These are phyloP conservation scores for Heliconius nattereri DNA, from an alignment of 1,140 invertebrate genomes.

Conservation along the genomic window DNA sequence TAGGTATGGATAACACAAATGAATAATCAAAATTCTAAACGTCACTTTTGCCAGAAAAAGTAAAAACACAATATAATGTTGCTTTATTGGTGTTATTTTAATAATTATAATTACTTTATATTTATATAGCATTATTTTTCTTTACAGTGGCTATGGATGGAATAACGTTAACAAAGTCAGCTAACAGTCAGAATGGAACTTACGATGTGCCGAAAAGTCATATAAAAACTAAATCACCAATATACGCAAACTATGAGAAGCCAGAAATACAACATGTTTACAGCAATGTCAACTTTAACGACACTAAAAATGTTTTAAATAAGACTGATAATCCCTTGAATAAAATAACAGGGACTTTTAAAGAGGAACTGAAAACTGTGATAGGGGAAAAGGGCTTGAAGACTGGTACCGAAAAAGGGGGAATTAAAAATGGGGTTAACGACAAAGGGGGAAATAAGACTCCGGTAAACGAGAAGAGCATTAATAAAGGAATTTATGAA, in stretches of 20 bases:
- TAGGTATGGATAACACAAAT: no score
- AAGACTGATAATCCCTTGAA: conserved; percentile 60
- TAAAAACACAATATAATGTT: no score
- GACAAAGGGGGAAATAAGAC: conserved; percentile 24
- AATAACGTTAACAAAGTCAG: conserved; percentile 58
- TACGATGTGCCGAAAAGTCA: conserved; percentile 57
- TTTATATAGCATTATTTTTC: conserved; percentile 28
- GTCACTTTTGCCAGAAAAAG: no score
- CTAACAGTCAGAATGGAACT: conserved; percentile 50
- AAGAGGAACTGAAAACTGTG: conserved; percentile 64
- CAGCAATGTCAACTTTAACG: conserved; percentile 65
- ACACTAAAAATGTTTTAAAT: conserved; percentile 50
- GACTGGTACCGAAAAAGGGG: conserved; percentile 21
- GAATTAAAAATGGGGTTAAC: conserved; percentile 8
- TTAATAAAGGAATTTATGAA: conserved; percentile 2
- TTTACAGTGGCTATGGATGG: conserved; percentile 72
- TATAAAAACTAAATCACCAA: conserved; percentile 57
- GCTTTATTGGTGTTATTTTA: no score
- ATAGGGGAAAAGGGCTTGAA: conserved; percentile 57
- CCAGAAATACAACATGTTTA: conserved; percentile 55
- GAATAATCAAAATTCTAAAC: no score
- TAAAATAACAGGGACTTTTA: conserved; percentile 59
- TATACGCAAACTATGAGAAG: conserved; percentile 68
- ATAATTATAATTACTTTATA: no score
- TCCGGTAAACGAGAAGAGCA: background rate